A percentile compares a stretch with the other conserved stretches of the same genome.
Evolutionary conservation across 2,797 vertebrate species (phyloP).

Genomic region (Sebastes matsubarae): DNA sequence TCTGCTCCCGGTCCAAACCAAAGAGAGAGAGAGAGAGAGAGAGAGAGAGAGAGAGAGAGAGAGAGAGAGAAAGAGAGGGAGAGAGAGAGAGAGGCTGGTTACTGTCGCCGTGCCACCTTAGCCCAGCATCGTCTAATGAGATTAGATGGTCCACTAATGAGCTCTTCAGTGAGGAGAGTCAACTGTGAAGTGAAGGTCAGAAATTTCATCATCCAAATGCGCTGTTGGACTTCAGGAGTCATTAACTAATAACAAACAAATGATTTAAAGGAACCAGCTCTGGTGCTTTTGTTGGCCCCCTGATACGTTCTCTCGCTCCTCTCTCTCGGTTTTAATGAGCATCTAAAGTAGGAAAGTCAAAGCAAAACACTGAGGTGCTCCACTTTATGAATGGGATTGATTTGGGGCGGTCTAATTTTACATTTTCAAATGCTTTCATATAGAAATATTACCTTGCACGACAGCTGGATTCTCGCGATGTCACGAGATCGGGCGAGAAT

Average conservation of each 20-base stretch:
- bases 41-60: conserved; percentile 13
- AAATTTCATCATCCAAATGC: conserved; percentile 75
- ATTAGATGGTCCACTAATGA: conserved; percentile 82
- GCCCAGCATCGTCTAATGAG: conserved; percentile 77
- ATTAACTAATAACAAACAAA: conserved; percentile 83
- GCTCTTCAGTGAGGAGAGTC: conserved; percentile 74
- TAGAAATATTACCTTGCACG: neutral
- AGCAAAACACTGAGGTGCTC: conserved; percentile 1
- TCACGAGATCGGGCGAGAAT: too few species aligned
- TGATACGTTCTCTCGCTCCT: conserved; percentile 21
- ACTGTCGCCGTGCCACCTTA: conserved; percentile 72
- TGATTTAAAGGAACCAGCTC: conserved; percentile 63
- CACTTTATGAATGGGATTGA: conserved; percentile 12
- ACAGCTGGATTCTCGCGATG: too few species aligned
- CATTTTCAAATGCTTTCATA: neutral
- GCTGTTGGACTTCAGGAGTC: conserved; percentile 80
- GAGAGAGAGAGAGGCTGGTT: conserved; percentile 33
- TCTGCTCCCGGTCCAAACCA: conserved; percentile 59
- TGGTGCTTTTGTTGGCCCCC: conserved; percentile 48
- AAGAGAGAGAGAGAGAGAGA: conserved; percentile 16
- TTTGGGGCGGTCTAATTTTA: conserved; percentile 4
- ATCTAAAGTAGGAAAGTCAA: conserved; percentile 49
- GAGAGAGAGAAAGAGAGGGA: conserved; percentile 17
- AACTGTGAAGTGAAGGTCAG: conserved; percentile 82
- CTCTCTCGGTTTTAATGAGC: conserved; percentile 60